phyloP scores from a whole-genome alignment of 2,797 vertebrate species.

The Argyrosomus regius region DNA sequence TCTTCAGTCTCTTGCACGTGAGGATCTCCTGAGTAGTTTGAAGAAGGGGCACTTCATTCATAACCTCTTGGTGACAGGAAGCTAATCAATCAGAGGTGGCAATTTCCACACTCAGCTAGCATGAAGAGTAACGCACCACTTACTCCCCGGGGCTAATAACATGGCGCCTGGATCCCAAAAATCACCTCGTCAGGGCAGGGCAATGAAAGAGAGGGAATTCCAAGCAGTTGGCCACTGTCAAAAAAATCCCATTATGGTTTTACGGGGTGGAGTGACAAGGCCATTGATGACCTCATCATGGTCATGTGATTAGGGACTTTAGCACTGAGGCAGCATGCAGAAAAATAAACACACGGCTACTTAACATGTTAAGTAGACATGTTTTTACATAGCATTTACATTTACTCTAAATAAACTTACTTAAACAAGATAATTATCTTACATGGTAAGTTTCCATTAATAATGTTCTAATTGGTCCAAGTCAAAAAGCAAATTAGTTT shows the following conservation, averaged over 20 bases:
- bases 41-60: slow-evolving; percentile 68
- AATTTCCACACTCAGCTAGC: slow-evolving; percentile 74
- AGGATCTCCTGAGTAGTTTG: slow-evolving; percentile 36
- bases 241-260: slow-evolving; percentile 76
- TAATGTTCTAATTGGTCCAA: not conserved
- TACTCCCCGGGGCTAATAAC: slow-evolving; percentile 49
- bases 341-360: not conserved
- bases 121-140: slow-evolving; percentile 58
- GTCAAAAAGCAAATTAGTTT: not conserved
- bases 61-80: slow-evolving; percentile 80
- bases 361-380: not conserved
- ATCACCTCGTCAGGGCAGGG: slow-evolving; percentile 51
- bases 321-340: not conserved
- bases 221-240: slow-evolving; percentile 64
- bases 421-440: not conserved
- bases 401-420: not conserved
- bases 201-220: slow-evolving; percentile 53
- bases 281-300: slow-evolving; percentile 7
- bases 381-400: not conserved
- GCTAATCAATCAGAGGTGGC: slow-evolving; percentile 79
- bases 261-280: slow-evolving; percentile 50
- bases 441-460: not conserved
- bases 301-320: slow-evolving; percentile 6
- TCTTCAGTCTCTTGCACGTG: slow-evolving; percentile 21
- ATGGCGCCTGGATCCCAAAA: slow-evolving; percentile 43